A percentile compares a stretch with the other conserved stretches of the same genome.
Conservation (phyloP, 2,888 invertebrate genomes). For the Drosophila subquinaria region DNA sequence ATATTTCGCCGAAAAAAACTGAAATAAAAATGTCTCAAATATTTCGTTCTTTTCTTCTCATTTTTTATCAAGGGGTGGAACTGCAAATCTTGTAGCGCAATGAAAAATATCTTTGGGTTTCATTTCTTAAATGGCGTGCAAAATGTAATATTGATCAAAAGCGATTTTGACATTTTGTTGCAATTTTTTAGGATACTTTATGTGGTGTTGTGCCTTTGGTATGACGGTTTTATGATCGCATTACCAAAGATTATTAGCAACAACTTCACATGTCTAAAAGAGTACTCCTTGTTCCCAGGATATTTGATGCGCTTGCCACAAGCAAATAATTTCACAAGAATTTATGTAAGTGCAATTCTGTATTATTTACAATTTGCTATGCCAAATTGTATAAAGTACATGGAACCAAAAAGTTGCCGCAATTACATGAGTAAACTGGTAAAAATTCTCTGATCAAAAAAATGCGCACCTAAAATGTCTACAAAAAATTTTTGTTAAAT, state of each 20-base stretch:
- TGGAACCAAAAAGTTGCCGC: constrained; percentile 18
- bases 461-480: not conserved
- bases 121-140: constrained; percentile 68
- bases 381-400: constrained; percentile 24
- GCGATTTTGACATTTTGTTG: constrained; percentile 67
- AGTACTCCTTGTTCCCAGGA: constrained; percentile 32
- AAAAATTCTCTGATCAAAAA: not conserved
- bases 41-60: constrained; percentile 30
- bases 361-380: constrained; percentile 36
- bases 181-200: constrained; percentile 53
- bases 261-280: constrained; percentile 4
- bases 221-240: constrained; percentile 71
- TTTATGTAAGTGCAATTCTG: constrained; percentile 53
- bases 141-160: constrained; percentile 66
- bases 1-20: constrained; percentile 40
- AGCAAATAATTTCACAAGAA: constrained; percentile 46
- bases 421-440: not conserved
- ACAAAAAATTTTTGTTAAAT: not conserved
- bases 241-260: constrained; percentile 51
- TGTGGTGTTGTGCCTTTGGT: constrained; percentile 65
- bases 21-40: constrained; percentile 55
- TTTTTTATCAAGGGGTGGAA: constrained; percentile 64
- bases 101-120: constrained; percentile 9
- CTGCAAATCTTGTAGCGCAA: constrained; percentile 48
- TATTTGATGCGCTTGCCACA: constrained; percentile 59